Evolutionary conservation across 2,797 vertebrate species (phyloP).

Genomic region (Gambusia yucatana): DNA sequence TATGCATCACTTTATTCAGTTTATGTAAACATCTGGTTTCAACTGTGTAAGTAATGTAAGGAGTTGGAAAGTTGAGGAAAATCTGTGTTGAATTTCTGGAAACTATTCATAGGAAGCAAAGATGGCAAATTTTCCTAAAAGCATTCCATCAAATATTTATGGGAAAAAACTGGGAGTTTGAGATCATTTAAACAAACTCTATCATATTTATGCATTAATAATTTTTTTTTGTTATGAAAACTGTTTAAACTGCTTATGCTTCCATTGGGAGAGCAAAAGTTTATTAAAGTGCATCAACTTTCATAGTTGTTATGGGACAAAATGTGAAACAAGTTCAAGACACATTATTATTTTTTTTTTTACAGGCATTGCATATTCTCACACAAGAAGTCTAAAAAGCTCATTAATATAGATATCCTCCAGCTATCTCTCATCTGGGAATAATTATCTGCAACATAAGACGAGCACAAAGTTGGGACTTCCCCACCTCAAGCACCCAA

Average conservation of each 20-base stretch:
- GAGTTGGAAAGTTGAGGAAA: not conserved
- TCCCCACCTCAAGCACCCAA: slow-evolving; percentile 10
- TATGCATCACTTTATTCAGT: not conserved
- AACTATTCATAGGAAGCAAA: not conserved
- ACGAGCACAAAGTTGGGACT: slow-evolving; percentile 17
- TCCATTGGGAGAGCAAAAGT: not conserved
- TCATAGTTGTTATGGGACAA: not conserved
- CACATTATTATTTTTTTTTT: not conserved
- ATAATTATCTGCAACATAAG: slow-evolving; percentile 25
- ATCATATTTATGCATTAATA: not conserved
- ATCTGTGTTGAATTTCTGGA: not conserved
- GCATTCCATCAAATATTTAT: not conserved
- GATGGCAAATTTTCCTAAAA: not conserved
- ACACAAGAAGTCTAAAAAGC: slow-evolving; percentile 36
- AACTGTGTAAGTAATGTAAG: not conserved
- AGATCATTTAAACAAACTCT: not conserved
- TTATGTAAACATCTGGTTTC: not conserved
- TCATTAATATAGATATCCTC: slow-evolving; percentile 44
- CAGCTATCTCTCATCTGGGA: slow-evolving; percentile 40
- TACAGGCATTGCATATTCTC: slow-evolving; percentile 25
- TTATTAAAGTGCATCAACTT: not conserved
- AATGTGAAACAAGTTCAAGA: slow-evolving; percentile 6
- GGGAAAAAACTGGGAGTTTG: not conserved
- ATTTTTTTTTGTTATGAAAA: not conserved
- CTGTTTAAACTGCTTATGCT: not conserved